Base-by-base conservation (phyloP, 2,888 invertebrate genomes). In the Leptopilina drosophilae region DNA sequence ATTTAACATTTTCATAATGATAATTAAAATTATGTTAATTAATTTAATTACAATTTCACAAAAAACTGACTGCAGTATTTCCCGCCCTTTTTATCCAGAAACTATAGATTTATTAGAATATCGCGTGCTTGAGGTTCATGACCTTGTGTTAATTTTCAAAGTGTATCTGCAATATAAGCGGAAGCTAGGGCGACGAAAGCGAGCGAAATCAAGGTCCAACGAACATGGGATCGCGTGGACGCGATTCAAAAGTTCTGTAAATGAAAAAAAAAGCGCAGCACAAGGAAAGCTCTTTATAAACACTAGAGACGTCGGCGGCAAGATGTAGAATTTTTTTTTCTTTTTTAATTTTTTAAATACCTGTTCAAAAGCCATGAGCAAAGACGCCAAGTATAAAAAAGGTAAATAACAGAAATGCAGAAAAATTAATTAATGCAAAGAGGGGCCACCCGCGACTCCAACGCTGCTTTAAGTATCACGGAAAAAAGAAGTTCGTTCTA, bases 401-500 rank as follows among this genome's bases (percentile, higher is more conserved):
- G 33, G 40, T 33, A 33, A 64, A 64, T 64, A 64, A 64, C 64
- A 33, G 69, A 56, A 53, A 69, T 53, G 14, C 69, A 14, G 69
- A 53, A 26, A 69, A 69, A 49, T 69, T 69, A 69, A 69, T 69
- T 53, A 69, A 69, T 53, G 69, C 53, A n/a, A 66, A 64, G 33
- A 14, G 12, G 64, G 33, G 40, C 64, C 33, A 20, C 12, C 14
- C 40, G 26, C 69, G 69, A 69, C 69, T 49, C 49, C 42, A 42
- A 33, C 42, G 42, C 42, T 53, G 33, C 53, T 14, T 69, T 69
- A 53, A 53, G 53, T 69, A 69, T 49, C 33, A 49, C 53, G 53
- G 53, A 20, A 49, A 69, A 49, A 69, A 49, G 69, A 69, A 53
- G 69, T 26, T 53, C 69, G 9, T 53, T 69, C 53, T 69, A 69